A percentile compares a stretch with the other conserved stretches of the same genome.
Conservation (phyloP, 2,113 vertebrate genomes). For the Solea senegalensis region DNA sequence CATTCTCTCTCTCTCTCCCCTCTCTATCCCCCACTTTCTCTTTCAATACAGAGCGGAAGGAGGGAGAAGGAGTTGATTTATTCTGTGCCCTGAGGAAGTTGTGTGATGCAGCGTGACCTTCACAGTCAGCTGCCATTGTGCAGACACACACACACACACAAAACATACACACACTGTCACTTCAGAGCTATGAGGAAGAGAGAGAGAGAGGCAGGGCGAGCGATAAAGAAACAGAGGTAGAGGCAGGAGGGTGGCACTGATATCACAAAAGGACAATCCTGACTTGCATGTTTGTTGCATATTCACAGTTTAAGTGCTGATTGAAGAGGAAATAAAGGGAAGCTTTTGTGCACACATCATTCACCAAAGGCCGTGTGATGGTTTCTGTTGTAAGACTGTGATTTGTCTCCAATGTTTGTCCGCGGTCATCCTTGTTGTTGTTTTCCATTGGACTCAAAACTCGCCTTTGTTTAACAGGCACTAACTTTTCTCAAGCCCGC, state of each 20-base stretch:
- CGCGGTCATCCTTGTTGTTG: not conserved
- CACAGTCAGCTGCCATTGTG: conserved; percentile 86
- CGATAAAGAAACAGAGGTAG: conserved; percentile 39
- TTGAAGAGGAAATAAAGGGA: conserved; percentile 7
- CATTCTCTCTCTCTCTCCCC: conserved; percentile 4
- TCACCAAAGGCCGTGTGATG: not conserved
- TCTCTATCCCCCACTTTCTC: conserved; percentile 27
- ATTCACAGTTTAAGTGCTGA: conserved; percentile 36
- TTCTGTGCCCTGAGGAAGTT: conserved; percentile 99
- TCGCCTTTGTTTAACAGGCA: conserved; percentile 2
- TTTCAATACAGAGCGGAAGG: conserved; percentile 57
- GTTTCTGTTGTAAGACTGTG: conserved; percentile 13
- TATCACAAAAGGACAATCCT: conserved; percentile 56
- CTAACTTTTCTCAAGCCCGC: conserved; percentile 50
- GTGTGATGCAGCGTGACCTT: conserved; percentile 98
- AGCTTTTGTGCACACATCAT: conserved; percentile 1
- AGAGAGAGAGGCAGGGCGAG: conserved; percentile 40
- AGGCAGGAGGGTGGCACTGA: conserved; percentile 58
- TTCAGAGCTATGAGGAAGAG: conserved; percentile 63
- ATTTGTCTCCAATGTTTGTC: conserved; percentile 15
- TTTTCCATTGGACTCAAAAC: conserved; percentile 7
- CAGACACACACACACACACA: conserved; percentile 26
- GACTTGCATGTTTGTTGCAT: conserved; percentile 57
- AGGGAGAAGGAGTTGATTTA: conserved; percentile 94
- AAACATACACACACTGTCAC: conserved; percentile 57